phyloP scores from a whole-genome alignment of 2,888 invertebrate genomes.

The Tridacna crocea region DNA sequence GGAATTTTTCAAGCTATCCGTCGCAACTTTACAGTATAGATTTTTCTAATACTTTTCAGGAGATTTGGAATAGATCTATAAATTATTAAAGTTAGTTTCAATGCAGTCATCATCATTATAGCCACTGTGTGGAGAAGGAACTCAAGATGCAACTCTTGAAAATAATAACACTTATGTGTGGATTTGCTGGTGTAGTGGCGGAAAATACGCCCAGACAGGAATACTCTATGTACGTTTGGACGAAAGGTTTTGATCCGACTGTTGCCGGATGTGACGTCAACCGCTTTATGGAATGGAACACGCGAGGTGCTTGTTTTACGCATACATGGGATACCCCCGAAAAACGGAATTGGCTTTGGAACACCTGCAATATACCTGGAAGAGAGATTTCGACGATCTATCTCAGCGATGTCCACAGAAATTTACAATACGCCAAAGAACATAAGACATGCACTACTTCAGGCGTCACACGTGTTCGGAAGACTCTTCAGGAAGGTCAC shows the following conservation, averaged over 20 bases:
- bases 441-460: conserved; percentile 30
- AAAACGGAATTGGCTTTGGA: conserved; percentile 66
- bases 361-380: conserved; percentile 59
- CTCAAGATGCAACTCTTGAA: background rate
- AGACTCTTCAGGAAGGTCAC: conserved; percentile 63
- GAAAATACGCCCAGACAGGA: conserved; percentile 16
- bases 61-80: too few species aligned
- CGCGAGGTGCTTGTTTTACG: conserved; percentile 55
- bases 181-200: background rate
- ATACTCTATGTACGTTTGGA: conserved; percentile 71
- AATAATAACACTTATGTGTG: background rate
- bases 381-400: conserved; percentile 60
- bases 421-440: conserved; percentile 53
- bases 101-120: too few species aligned
- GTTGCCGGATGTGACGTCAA: conserved; percentile 53
- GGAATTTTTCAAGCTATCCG: too few species aligned
- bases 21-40: too few species aligned
- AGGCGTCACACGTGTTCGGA: conserved; percentile 49
- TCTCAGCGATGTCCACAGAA: conserved; percentile 61
- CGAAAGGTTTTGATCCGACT: conserved; percentile 57
- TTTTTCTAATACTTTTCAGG: too few species aligned
- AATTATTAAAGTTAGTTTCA: too few species aligned
- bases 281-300: conserved; percentile 58
- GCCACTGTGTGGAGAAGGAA: too few species aligned
- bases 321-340: conserved; percentile 62